phyloP scores from a whole-genome alignment of 2,113 vertebrate species.

The Atractosteus spatula region DNA sequence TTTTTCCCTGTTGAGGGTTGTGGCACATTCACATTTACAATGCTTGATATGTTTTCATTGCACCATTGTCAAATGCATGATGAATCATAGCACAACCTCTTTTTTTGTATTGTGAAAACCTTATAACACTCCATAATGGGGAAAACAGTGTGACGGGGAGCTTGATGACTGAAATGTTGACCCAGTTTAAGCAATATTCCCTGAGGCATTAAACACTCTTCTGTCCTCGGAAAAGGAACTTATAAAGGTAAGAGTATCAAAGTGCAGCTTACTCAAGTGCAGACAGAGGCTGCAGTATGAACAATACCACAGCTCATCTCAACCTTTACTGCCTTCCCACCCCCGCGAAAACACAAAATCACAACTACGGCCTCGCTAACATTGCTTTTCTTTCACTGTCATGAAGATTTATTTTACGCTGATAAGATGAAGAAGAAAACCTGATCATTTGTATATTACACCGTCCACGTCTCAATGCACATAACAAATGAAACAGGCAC shows the following conservation, averaged over 20 bases:
- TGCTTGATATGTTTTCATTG: too few relatives aligned
- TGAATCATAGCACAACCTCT: too few relatives aligned
- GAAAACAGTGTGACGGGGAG: too few relatives aligned
- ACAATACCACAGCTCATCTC: slow-evolving; percentile 16
- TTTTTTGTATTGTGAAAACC: too few relatives aligned
- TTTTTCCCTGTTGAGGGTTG: too few relatives aligned
- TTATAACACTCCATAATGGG: too few relatives aligned
- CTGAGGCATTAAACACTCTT: too few relatives aligned
- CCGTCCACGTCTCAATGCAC: slow-evolving; percentile 25
- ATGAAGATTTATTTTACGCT: slow-evolving; percentile 38
- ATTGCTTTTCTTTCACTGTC: slow-evolving; percentile 25
- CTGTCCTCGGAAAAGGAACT: too few relatives aligned
- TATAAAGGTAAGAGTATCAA: slow-evolving; percentile 23
- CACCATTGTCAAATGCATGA: too few relatives aligned
- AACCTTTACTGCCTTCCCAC: neutral
- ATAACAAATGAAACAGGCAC: slow-evolving; percentile 19
- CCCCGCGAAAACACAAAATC: slow-evolving; percentile 10
- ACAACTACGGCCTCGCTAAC: slow-evolving; percentile 8
- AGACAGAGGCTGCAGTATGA: neutral
- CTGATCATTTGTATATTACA: slow-evolving; percentile 30
- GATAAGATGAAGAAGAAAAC: slow-evolving; percentile 36
- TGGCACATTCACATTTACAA: too few relatives aligned
- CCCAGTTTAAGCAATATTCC: too few relatives aligned
- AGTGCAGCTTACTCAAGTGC: slow-evolving; percentile 23
- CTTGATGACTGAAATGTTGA: too few relatives aligned